Evolutionary conservation across 2,888 invertebrate genomes (phyloP).

Genomic region (Smittia aterrima): DNA sequence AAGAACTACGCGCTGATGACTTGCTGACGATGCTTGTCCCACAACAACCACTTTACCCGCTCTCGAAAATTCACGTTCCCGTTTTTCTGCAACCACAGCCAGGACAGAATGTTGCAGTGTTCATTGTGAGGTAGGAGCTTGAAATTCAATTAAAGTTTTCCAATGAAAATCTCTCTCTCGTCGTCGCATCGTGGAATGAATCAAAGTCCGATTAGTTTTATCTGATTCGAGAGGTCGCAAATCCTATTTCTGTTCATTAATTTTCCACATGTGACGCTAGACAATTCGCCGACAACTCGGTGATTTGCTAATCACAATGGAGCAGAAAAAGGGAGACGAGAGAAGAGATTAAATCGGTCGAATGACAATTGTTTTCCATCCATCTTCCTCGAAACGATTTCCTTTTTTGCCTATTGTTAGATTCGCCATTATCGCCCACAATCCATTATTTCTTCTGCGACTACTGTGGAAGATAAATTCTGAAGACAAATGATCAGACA

Average conservation of each 20-base stretch:
- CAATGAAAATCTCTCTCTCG: neutral
- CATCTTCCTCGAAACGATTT: neutral
- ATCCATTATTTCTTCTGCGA: too few relatives aligned
- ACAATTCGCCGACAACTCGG: neutral
- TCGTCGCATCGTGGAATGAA: neutral
- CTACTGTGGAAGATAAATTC: too few relatives aligned
- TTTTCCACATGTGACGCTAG: neutral
- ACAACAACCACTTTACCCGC: slow-evolving; percentile 83
- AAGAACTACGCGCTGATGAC: slow-evolving; percentile 80
- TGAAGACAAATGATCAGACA: too few relatives aligned
- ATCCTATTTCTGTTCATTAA: slow-evolving; percentile 7
- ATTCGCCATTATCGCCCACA: neutral
- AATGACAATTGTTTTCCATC: neutral
- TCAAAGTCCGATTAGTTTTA: neutral
- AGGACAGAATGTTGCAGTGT: slow-evolving; percentile 68
- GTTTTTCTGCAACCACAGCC: slow-evolving; percentile 77
- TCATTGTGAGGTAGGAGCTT: slow-evolving; percentile 74
- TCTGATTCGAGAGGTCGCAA: neutral
- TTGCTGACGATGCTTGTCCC: slow-evolving; percentile 82
- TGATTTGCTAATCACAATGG: neutral
- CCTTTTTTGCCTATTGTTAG: neutral
- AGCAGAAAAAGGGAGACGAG: slow-evolving; percentile 1
- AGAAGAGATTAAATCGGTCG: neutral
- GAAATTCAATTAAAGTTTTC: slow-evolving; percentile 7
- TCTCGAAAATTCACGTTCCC: slow-evolving; percentile 85